phyloP scores from a whole-genome alignment of 2,113 vertebrate genomes.

The Vidua chalybeata region DNA sequence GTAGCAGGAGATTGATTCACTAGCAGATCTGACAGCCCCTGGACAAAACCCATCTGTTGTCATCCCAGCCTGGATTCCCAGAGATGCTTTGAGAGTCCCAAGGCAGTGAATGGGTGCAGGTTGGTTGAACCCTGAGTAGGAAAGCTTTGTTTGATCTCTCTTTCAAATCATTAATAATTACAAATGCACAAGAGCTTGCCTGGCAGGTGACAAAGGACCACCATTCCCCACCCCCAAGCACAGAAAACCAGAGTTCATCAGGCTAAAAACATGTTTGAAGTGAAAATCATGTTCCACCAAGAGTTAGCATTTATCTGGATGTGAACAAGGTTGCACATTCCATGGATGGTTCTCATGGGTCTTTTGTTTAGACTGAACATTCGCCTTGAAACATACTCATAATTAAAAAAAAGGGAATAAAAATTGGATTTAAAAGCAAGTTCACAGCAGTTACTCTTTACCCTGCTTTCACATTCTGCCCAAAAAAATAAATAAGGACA shows the following conservation, averaged over 20 bases:
- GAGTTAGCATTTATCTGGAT: background rate
- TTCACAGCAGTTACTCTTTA: background rate
- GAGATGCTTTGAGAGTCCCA: background rate
- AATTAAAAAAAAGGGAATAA: background rate
- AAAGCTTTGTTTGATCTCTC: background rate
- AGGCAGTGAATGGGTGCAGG: background rate
- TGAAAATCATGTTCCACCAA: background rate
- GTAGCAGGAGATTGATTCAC: background rate
- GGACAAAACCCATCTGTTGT: background rate
- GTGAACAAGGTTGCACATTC: background rate
- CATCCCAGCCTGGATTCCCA: background rate
- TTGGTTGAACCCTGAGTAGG: background rate
- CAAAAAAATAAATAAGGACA: background rate
- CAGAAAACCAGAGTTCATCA: background rate
- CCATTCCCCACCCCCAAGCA: background rate
- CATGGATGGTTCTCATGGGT: background rate
- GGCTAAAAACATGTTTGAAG: background rate
- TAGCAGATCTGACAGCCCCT: background rate
- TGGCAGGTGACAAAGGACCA: background rate
- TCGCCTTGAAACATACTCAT: background rate
- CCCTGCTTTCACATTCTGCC: background rate
- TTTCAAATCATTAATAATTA: background rate
- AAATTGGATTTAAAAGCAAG: background rate
- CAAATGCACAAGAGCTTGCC: background rate
- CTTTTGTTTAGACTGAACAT: background rate